These are phyloP conservation scores for Parasteatoda tepidariorum DNA, from an alignment of 1,140 invertebrate species.

Conservation along the genomic window DNA sequence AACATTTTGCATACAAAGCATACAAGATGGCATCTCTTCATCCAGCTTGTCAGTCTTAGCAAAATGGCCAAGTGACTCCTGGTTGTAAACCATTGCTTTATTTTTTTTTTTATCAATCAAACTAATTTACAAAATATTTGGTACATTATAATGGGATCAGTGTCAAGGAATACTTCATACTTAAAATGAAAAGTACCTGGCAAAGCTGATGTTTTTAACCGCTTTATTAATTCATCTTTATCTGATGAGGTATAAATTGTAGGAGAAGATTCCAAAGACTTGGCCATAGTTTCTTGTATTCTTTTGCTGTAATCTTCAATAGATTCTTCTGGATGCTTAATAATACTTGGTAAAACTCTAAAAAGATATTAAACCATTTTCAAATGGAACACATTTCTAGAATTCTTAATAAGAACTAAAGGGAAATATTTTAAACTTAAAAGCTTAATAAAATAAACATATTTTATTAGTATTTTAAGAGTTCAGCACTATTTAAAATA, in stretches of 20 bases:
- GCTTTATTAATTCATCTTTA: constrained; percentile 40
- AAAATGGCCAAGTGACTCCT: too few species aligned
- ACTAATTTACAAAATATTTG: neutral
- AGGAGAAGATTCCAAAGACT: neutral
- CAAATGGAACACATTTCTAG: too few species aligned
- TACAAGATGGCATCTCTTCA: too few species aligned
- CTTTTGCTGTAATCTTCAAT: constrained; percentile 34
- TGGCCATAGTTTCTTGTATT: constrained; percentile 42
- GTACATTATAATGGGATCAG: neutral
- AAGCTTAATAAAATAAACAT: too few species aligned
- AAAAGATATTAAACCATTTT: neutral
- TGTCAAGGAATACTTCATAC: neutral
- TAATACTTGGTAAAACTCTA: constrained; percentile 40
- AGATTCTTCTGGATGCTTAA: constrained; percentile 32
- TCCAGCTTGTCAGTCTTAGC: too few species aligned
- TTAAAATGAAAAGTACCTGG: too few species aligned
- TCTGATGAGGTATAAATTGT: constrained; percentile 31
- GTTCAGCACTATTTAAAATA: too few species aligned
- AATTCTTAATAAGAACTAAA: too few species aligned
- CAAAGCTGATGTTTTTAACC: neutral
- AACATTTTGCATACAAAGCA: too few species aligned
- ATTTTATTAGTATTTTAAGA: too few species aligned
- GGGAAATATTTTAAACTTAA: too few species aligned
- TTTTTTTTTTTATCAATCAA: neutral
- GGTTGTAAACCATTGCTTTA: too few species aligned